phyloP scores from a whole-genome alignment of 2,797 vertebrate species.

The Choloepus didactylus region DNA sequence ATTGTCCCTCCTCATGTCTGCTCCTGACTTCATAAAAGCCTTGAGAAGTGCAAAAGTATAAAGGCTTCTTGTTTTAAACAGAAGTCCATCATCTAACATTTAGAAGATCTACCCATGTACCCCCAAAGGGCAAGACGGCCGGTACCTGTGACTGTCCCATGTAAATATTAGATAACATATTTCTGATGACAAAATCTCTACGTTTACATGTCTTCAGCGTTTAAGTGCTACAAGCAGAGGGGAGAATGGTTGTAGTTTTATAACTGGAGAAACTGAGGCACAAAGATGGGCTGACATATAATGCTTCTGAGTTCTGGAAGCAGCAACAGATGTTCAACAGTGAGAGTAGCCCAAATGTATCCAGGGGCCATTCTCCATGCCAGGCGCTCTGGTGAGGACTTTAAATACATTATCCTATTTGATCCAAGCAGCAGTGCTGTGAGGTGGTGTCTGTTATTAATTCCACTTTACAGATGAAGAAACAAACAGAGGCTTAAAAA shows the following conservation, averaged over 20 bases:
- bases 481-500: not conserved
- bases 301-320: not conserved
- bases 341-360: fast-evolving
- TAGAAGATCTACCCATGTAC: not conserved
- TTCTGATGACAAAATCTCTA: conserved; percentile 5
- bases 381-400: not conserved
- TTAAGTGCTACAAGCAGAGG: not conserved
- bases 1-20: not conserved
- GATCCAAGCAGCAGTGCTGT: conserved; percentile 22
- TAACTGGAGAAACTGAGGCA: conserved; percentile 29
- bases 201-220: not conserved
- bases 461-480: conserved; percentile 48
- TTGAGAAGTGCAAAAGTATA: not conserved
- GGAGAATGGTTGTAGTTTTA: not conserved
- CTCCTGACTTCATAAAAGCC: not conserved
- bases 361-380: not conserved
- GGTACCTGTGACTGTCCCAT: not conserved
- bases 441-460: conserved; percentile 32
- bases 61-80: not conserved
- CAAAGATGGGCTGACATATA: not conserved
- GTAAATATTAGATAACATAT: not conserved
- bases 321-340: not conserved
- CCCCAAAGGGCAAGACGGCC: not conserved
- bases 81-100: not conserved
- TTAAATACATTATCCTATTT: not conserved